phyloP scores from a whole-genome alignment of 2,797 vertebrate genomes.

The Chanos chanos region DNA sequence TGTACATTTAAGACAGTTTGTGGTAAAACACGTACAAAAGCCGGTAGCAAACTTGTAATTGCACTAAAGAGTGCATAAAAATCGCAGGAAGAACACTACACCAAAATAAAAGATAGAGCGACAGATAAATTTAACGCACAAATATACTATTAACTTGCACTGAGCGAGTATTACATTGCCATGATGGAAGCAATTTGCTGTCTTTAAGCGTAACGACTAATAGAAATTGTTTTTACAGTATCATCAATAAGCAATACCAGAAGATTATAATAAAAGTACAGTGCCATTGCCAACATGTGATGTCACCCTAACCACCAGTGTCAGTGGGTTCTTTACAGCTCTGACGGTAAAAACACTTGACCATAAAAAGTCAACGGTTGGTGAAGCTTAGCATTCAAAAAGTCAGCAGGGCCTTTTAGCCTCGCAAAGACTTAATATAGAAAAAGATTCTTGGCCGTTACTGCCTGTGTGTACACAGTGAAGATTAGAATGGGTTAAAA shows the following conservation, averaged over 20 bases:
- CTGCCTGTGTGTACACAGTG: background rate
- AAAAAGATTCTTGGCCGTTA: background rate
- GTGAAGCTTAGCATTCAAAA: background rate
- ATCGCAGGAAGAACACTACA: background rate
- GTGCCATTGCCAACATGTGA: background rate
- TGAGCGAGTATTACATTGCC: too few relatives aligned
- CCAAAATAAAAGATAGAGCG: background rate
- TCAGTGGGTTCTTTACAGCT: too few relatives aligned
- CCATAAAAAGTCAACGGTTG: background rate
- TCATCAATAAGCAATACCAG: too few relatives aligned
- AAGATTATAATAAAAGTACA: background rate
- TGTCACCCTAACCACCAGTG: too few relatives aligned
- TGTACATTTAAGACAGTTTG: slow-evolving; percentile 52
- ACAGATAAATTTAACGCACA: too few relatives aligned
- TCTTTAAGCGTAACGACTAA: too few relatives aligned
- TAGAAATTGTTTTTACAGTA: too few relatives aligned
- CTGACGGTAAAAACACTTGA: background rate
- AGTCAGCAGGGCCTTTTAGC: background rate
- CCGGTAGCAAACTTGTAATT: slow-evolving; percentile 1
- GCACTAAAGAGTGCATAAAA: background rate
- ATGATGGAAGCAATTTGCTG: too few relatives aligned
- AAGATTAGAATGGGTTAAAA: slow-evolving; percentile 8
- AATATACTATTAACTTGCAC: too few relatives aligned
- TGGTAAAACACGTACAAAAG: slow-evolving; percentile 7
- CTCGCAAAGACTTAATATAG: background rate